Conservation (phyloP, 1,140 invertebrate genomes). For the Goniozus legneri region DNA sequence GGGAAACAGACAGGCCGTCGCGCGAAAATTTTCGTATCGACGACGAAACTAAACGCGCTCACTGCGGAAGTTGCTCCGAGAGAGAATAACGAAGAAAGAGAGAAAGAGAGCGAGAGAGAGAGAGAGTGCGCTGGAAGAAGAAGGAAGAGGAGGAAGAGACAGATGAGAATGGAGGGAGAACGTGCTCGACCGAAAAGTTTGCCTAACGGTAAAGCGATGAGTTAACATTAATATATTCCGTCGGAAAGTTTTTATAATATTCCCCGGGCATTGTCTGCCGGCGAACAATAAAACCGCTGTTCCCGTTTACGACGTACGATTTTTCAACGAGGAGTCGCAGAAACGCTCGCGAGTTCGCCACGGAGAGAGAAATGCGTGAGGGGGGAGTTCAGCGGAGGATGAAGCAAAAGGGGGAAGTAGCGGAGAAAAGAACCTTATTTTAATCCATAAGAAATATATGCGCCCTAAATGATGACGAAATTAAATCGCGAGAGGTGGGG, state of each 20-base stretch:
- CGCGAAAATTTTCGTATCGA: no score
- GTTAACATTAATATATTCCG: slow-evolving; percentile 56
- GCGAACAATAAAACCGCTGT: slow-evolving; percentile 53
- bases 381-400: background rate
- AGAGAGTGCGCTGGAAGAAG: background rate
- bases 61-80: no score
- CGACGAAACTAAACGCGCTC: no score
- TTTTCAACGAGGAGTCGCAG: slow-evolving; percentile 51
- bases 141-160: background rate
- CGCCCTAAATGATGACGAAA: no score
- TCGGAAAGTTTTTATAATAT: slow-evolving; percentile 56
- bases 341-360: slow-evolving; percentile 39
- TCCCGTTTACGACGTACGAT: slow-evolving; percentile 53
- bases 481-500: no score
- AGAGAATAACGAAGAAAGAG: no score
- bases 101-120: slow-evolving; percentile 1
- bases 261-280: slow-evolving; percentile 52
- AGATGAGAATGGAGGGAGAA: slow-evolving; percentile 22
- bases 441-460: no score
- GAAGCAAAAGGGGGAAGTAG: slow-evolving; percentile 3
- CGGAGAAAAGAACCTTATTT: background rate
- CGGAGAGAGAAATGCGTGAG: slow-evolving; percentile 12
- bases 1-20: no score
- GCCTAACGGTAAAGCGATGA: slow-evolving; percentile 53
- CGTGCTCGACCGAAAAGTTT: slow-evolving; percentile 49